A percentile compares a stretch with the other conserved stretches of the same genome.
phyloP scores from a whole-genome alignment of 2,888 invertebrate genomes.

The Cinara cedri region DNA sequence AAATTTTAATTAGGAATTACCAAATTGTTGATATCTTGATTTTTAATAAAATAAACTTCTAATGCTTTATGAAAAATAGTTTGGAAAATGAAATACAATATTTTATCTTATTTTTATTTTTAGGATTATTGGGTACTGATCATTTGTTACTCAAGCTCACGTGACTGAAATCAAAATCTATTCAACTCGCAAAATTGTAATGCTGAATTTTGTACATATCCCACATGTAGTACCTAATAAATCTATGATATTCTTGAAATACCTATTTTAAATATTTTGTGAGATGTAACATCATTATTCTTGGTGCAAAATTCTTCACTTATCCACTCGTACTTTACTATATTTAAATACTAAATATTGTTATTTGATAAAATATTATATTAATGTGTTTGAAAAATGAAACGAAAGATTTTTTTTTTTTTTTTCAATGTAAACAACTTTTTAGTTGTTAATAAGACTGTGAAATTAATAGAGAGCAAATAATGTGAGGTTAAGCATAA shows the following conservation, averaged over 20 bases:
- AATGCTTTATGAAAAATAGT: no score
- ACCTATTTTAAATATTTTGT: constrained; percentile 28
- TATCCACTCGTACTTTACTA: no score
- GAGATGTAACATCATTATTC: constrained; percentile 6
- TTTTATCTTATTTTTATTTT: constrained; percentile 4
- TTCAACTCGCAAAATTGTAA: constrained; percentile 1
- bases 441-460: constrained; percentile 54
- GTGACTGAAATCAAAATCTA: constrained; percentile 50
- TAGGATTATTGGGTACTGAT: constrained; percentile 25
- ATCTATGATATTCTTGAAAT: background rate
- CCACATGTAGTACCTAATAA: constrained; percentile 14
- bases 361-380: background rate
- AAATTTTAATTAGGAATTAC: no score
- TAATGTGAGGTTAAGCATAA: constrained; percentile 45
- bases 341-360: no score
- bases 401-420: no score
- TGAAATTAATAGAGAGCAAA: constrained; percentile 47
- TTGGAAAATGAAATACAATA: background rate
- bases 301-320: no score
- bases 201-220: constrained; percentile 54
- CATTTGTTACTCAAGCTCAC: constrained; percentile 6
- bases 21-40: no score
- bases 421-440: constrained; percentile 28
- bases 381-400: no score
- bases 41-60: background rate